Conservation (phyloP, 2,888 invertebrate genomes). For the Drosophila macrospina region DNA sequence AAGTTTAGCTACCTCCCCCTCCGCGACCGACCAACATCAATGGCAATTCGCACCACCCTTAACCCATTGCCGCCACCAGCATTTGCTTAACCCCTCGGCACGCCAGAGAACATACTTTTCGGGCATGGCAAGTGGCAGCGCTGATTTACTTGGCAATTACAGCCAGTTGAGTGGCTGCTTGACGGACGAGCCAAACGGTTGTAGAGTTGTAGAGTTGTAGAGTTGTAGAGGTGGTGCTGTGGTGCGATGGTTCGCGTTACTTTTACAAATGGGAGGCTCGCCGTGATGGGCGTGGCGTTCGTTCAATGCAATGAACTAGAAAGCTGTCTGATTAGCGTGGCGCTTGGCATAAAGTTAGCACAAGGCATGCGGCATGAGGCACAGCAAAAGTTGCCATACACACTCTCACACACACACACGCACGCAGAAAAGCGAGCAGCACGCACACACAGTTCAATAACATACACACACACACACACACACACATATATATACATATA, state of each 20-base stretch:
- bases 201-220: background rate
- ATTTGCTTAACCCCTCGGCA: background rate
- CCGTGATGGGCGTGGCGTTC: slow-evolving; percentile 55
- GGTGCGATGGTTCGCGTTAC: slow-evolving; percentile 2
- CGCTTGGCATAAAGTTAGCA: slow-evolving; percentile 66
- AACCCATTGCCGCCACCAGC: background rate
- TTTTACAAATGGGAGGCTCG: slow-evolving; percentile 28
- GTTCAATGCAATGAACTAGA: slow-evolving; percentile 76
- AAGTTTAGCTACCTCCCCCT: slow-evolving; percentile 47
- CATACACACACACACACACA: slow-evolving; percentile 13
- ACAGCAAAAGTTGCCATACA: slow-evolving; percentile 64
- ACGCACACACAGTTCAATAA: slow-evolving; percentile 20
- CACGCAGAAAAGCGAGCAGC: slow-evolving; percentile 5
- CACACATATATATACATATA: slow-evolving; percentile 25
- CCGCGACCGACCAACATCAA: background rate
- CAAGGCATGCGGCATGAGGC: slow-evolving; percentile 32
- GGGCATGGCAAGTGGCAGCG: slow-evolving; percentile 79
- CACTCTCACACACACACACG: slow-evolving; percentile 31
- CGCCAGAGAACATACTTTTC: slow-evolving; percentile 60
- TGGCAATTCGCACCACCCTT: slow-evolving; percentile 3
- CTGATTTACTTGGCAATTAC: slow-evolving; percentile 79
- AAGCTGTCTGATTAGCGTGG: slow-evolving; percentile 78
- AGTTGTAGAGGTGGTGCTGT: slow-evolving; percentile 7
- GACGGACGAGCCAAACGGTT: slow-evolving; percentile 52
- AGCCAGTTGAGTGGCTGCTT: slow-evolving; percentile 68